phyloP scores from a whole-genome alignment of 2,113 vertebrate species.

The Nesogale talazaci region DNA sequence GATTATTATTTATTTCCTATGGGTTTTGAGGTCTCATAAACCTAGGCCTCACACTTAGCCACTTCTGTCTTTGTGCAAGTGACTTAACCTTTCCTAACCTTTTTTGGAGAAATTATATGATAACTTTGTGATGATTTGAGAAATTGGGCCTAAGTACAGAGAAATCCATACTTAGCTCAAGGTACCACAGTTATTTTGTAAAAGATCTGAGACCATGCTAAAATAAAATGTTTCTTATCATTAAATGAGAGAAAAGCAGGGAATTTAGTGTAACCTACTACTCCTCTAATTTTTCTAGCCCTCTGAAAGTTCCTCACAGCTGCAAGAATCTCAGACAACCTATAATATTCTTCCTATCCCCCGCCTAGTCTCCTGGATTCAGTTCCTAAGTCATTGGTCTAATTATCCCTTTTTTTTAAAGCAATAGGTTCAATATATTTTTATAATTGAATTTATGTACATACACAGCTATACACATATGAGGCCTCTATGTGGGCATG shows the following conservation, averaged over 20 bases:
- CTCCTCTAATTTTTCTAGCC: not conserved
- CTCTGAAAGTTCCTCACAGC: not conserved
- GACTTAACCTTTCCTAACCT: no score
- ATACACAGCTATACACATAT: not conserved
- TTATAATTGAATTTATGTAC: not conserved
- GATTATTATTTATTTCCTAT: no score
- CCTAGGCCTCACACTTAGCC: no score
- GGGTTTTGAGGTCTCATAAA: no score
- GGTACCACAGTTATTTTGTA: not conserved
- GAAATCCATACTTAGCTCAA: not conserved
- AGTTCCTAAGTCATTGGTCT: not conserved
- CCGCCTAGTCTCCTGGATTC: not conserved
- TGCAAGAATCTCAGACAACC: not conserved
- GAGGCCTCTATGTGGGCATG: no score
- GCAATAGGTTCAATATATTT: not conserved
- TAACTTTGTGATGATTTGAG: not conserved
- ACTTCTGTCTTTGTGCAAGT: no score
- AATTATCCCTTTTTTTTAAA: conserved; percentile 25
- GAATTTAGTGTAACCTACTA: not conserved
- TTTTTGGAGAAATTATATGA: no score
- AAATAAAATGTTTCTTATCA: no score
- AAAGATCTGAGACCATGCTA: no score
- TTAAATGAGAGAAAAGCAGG: not conserved
- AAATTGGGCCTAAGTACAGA: conserved; percentile 3
- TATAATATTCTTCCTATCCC: no score